Conservation (phyloP, 2,113 vertebrate species). For the Cephalopholis sonnerati region DNA sequence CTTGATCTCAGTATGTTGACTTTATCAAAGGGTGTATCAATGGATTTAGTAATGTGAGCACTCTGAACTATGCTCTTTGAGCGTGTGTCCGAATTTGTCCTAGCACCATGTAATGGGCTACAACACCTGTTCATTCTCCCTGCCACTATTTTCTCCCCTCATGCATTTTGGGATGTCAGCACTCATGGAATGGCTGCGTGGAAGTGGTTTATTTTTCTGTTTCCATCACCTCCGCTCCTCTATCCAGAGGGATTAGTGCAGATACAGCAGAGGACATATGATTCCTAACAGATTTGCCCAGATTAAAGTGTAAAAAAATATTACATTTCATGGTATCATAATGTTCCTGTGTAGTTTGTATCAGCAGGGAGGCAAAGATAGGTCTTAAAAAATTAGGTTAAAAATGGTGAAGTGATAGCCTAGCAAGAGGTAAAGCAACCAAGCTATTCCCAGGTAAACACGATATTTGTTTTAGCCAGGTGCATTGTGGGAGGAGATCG, state of each 20-base stretch:
- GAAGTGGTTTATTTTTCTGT: not conserved
- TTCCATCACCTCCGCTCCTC: not conserved
- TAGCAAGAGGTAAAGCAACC: not conserved
- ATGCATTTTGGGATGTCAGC: slow-evolving; percentile 57
- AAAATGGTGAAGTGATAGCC: not conserved
- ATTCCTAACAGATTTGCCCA: not conserved
- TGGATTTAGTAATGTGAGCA: not conserved
- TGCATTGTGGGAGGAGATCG: not conserved
- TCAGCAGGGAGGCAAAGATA: not conserved
- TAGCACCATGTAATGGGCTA: slow-evolving; percentile 36
- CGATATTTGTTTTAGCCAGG: not conserved
- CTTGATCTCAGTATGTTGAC: not conserved
- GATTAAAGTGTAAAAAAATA: not conserved
- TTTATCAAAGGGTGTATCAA: not conserved
- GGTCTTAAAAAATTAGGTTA: not conserved
- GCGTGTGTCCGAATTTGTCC: slow-evolving; percentile 58
- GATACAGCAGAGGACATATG: not conserved
- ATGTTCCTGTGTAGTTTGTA: not conserved
- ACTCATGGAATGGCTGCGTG: slow-evolving; percentile 64
- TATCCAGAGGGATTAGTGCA: not conserved
- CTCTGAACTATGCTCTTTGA: slow-evolving; percentile 14
- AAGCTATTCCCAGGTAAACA: not conserved
- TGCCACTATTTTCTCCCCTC: slow-evolving; percentile 60
- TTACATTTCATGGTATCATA: not conserved
- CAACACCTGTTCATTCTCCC: slow-evolving; percentile 78